Evolutionary conservation across 2,888 invertebrate genomes (phyloP).

Genomic region (Norana najaformis): DNA sequence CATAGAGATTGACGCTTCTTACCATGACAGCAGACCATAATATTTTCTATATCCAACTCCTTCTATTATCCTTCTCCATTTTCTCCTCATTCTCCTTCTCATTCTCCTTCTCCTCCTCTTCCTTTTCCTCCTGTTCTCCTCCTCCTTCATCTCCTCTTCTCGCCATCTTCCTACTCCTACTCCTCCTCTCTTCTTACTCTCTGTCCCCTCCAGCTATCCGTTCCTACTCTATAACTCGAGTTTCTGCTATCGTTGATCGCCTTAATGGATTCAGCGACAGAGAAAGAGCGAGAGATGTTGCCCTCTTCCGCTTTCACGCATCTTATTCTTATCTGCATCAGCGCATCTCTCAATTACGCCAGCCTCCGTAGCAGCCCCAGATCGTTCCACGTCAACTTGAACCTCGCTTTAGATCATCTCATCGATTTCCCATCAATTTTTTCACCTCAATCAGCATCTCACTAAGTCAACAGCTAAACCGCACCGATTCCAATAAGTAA

Average conservation of each 20-base stretch:
- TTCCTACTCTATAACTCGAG: neutral
- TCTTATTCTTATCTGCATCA: conserved; percentile 13
- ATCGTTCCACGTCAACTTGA: conserved; percentile 6
- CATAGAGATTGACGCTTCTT: neutral
- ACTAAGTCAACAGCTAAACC: too few species aligned
- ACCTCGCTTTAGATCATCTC: neutral
- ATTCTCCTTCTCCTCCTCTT: neutral
- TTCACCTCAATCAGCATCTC: neutral
- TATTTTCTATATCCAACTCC: neutral
- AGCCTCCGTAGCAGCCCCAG: neutral
- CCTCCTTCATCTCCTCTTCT: neutral
- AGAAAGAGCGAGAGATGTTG: conserved; percentile 13
- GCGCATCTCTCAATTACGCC: neutral
- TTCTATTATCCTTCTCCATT: neutral
- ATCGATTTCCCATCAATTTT: conserved; percentile 13
- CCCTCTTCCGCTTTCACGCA: conserved; percentile 13
- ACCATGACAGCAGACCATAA: neutral
- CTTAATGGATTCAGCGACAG: conserved; percentile 7
- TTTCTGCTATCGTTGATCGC: neutral
- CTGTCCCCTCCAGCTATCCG: neutral
- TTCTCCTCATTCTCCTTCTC: neutral
- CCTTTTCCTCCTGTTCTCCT: neutral
- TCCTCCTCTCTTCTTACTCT: neutral
- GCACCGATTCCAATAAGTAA: neutral
- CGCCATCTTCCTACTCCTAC: neutral